Evolutionary conservation across 2,888 invertebrate genomes (phyloP).

Genomic region (Gonocerus acuteangulatus): DNA sequence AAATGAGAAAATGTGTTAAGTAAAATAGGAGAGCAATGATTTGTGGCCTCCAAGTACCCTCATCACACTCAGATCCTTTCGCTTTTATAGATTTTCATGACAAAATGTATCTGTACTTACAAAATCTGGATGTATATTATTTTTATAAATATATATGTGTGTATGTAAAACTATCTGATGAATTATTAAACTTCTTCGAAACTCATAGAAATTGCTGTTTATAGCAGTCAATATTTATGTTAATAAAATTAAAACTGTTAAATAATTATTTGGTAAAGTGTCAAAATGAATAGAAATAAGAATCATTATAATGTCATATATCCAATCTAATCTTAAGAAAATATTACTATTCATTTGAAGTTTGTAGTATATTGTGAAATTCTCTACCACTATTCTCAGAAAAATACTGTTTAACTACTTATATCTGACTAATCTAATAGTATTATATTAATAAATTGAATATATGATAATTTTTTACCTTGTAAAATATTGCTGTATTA

Average conservation of each 20-base stretch:
- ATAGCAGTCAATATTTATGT: background rate
- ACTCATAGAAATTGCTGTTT: background rate
- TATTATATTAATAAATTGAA: slow-evolving; percentile 14
- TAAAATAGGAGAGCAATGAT: background rate
- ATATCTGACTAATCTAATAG: slow-evolving; percentile 7
- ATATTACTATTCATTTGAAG: slow-evolving; percentile 10
- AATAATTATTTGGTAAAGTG: no score
- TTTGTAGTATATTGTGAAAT: slow-evolving; percentile 13
- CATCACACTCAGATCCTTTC: background rate
- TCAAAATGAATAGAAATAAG: no score
- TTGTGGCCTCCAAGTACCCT: background rate
- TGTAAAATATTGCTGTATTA: slow-evolving; percentile 22
- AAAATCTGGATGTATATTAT: background rate
- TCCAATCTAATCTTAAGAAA: slow-evolving; percentile 12
- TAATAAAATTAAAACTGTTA: no score
- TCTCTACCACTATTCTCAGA: slow-evolving; percentile 7
- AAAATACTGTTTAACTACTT: slow-evolving; percentile 14
- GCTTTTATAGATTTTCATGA: background rate
- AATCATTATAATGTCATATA: no score
- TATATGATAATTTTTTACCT: slow-evolving; percentile 18
- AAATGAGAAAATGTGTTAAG: background rate
- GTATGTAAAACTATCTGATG: background rate
- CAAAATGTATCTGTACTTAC: background rate
- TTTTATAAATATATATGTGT: background rate
- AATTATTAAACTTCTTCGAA: background rate